These are phyloP conservation scores for Mesocricetus auratus DNA, from an alignment of 2,113 vertebrate species.

Conservation along the genomic window DNA sequence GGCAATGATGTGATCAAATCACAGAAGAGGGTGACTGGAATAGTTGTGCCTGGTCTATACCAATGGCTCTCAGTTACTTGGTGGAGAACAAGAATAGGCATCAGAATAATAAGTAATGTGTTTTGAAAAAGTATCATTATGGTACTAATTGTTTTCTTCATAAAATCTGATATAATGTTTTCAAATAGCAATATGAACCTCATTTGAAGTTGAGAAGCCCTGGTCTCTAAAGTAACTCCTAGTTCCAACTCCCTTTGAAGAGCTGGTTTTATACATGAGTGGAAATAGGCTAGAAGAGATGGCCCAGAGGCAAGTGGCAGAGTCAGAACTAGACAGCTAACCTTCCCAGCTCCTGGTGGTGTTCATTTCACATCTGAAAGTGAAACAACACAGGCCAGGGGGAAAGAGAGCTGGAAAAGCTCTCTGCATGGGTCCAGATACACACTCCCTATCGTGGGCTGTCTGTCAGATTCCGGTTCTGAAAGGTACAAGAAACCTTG, in stretches of 20 bases:
- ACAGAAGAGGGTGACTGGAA: not conserved
- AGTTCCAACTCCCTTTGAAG: not conserved
- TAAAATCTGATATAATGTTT: not conserved
- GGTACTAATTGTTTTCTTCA: not conserved
- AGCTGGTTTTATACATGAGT: not conserved
- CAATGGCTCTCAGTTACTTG: not conserved
- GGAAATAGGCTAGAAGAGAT: not conserved
- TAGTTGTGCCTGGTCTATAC: not conserved
- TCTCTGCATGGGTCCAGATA: not conserved
- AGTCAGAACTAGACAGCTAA: not conserved
- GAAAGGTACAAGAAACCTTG: not conserved
- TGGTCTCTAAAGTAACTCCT: not conserved
- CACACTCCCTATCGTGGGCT: not conserved
- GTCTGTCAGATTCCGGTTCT: constrained; percentile 29
- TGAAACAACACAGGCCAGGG: not conserved
- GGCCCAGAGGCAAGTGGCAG: not conserved
- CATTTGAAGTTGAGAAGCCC: not conserved
- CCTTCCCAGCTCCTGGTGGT: not conserved
- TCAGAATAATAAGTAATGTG: not conserved
- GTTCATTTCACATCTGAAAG: not conserved
- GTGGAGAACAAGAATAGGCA: not conserved
- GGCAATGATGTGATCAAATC: not conserved
- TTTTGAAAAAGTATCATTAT: constrained; percentile 25
- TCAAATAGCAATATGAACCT: not conserved
- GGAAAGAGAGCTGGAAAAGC: not conserved